A percentile compares a stretch with the other conserved stretches of the same genome.
Conservation (phyloP, 2,888 invertebrate species). For the Pheosia tremula region DNA sequence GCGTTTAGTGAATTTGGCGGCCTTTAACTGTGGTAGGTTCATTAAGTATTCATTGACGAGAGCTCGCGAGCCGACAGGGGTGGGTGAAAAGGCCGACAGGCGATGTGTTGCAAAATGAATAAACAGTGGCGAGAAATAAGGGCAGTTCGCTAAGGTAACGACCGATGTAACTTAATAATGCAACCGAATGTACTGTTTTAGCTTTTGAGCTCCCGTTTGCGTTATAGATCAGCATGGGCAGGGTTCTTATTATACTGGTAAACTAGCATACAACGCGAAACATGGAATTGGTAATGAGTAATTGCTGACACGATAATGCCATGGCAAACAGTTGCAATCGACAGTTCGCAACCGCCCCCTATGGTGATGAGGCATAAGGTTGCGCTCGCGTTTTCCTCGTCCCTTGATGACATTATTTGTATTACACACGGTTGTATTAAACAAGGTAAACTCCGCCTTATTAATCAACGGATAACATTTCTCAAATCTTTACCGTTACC, state of each 20-base stretch:
- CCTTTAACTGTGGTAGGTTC: constrained; percentile 74
- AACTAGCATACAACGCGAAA: constrained; percentile 60
- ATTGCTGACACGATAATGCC: constrained; percentile 77
- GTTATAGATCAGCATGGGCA: constrained; percentile 13
- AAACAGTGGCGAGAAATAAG: constrained; percentile 82
- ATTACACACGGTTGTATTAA: not conserved
- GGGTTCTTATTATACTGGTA: constrained; percentile 53
- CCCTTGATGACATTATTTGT: constrained; percentile 34
- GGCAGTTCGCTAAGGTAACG: constrained; percentile 78
- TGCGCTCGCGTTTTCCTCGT: constrained; percentile 27
- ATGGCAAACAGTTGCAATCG: constrained; percentile 74
- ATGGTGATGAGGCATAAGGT: constrained; percentile 45
- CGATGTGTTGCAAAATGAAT: constrained; percentile 83
- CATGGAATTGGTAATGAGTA: constrained; percentile 67
- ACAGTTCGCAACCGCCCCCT: constrained; percentile 72
- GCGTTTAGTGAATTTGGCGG: constrained; percentile 74
- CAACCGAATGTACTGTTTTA: constrained; percentile 49
- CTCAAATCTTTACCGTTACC: too few relatives aligned
- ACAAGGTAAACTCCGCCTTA: not conserved
- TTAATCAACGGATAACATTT: too few relatives aligned
- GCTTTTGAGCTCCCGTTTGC: constrained; percentile 34
- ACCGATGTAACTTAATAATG: constrained; percentile 73
- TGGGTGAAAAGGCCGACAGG: constrained; percentile 77
- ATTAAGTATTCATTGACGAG: constrained; percentile 78
- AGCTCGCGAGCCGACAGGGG: constrained; percentile 67